Base-by-base conservation (phyloP, 2,797 vertebrate genomes). In the Nothura maculosa region DNA sequence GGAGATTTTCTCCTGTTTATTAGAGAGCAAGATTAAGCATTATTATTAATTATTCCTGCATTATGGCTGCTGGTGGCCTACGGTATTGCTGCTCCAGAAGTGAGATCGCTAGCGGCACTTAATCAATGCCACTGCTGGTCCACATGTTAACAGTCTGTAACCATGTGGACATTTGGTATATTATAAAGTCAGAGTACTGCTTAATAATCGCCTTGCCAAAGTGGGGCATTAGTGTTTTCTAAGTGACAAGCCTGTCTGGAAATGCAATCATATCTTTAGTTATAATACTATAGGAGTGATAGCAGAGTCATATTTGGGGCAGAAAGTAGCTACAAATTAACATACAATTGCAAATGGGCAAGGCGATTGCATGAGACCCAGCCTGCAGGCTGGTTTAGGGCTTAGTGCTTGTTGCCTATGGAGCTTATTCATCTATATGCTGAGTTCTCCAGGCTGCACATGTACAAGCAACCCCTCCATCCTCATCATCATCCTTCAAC, bases 141-240 rank as follows among this genome's bases (percentile, higher is more conserved):
- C 89, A 85, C 76, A 54, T 75, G 89, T 96, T 96, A 97, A 96
- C 95, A 94, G 92, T 82, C 83, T 75, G 79, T 40, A 94, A 90
- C 87, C 85, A 81, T 90, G 87, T 90, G 94, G 94, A 80, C 84
- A 70, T 85, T 69, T 91, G 87, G 25, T 90, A 55, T 79, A 67
- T 95, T 96, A 94, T 70, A 84, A 96, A 96, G 90, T 93, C 84
- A 50, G 90, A 92, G 79, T 68, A 95, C 42, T 28, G 48, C 69
- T 93, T 96, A 92, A 93, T 97, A 96, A 95, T 76, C 60, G 5
- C 87, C 87, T 89, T 92, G 90, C 85, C 84, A 89, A 96, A 95
- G 81, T 86, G 81, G 70, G 87, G 79, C 85, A 92, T 96, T 95
- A 93, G 85, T 92, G 87, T 96, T 94, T 95, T 93, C 64, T 64